Evolutionary conservation across 2,113 vertebrate genomes (phyloP).

Genomic region (Bungarus multicinctus): DNA sequence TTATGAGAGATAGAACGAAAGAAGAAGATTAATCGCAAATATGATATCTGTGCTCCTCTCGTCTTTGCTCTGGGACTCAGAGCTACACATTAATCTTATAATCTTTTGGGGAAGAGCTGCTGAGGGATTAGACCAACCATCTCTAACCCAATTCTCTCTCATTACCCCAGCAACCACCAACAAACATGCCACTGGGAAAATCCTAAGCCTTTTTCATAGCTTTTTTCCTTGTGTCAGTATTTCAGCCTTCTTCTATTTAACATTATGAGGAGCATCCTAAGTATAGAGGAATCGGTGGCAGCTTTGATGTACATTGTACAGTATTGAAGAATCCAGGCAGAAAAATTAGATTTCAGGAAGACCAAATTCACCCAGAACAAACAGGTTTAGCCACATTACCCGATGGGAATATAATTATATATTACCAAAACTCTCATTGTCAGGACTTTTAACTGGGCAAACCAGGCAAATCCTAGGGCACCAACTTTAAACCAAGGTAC

Average conservation of each 20-base stretch:
- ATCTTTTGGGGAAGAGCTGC: neutral
- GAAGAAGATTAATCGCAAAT: neutral
- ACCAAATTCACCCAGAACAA: neutral
- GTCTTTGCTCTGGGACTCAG: neutral
- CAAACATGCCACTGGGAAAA: neutral
- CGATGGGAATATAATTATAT: neutral
- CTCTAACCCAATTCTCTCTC: neutral
- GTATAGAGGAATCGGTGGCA: neutral
- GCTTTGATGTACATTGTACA: neutral
- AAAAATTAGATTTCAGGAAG: neutral
- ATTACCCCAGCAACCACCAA: neutral
- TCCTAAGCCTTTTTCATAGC: neutral
- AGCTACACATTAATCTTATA: neutral
- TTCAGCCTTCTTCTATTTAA: neutral
- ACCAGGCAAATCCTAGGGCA: neutral
- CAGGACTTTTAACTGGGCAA: neutral
- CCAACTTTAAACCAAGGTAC: neutral
- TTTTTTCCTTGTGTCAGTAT: neutral
- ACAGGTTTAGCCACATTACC: neutral
- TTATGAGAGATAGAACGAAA: neutral
- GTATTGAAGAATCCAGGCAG: neutral
- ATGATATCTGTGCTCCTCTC: neutral
- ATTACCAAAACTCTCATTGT: neutral
- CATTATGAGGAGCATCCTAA: neutral
- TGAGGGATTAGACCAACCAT: neutral